Evolutionary conservation across 2,113 vertebrate genomes (phyloP).

Genomic region (Grammomys surdaster): DNA sequence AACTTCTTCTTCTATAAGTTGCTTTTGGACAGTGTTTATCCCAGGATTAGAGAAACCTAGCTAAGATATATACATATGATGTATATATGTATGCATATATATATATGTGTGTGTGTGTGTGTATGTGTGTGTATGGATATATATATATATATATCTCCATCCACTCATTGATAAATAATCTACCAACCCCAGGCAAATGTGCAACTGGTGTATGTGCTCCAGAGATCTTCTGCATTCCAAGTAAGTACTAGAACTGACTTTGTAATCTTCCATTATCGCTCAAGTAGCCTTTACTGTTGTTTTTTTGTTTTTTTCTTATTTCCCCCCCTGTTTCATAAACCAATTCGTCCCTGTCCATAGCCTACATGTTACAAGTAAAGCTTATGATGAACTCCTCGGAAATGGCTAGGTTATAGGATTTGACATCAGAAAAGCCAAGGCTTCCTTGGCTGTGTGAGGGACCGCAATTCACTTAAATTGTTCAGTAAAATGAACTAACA

Average conservation of each 20-base stretch:
- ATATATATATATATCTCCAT: not conserved
- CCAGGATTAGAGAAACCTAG: not conserved
- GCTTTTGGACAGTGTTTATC: not conserved
- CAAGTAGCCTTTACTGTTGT: not conserved
- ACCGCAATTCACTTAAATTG: not conserved
- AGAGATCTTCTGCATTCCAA: not conserved
- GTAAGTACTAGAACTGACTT: not conserved
- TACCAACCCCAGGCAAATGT: not conserved
- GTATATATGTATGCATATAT: no score
- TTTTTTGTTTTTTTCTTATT: not conserved
- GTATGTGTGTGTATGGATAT: no score
- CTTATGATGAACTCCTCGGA: not conserved
- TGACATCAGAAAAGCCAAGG: not conserved
- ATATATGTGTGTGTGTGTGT: no score
- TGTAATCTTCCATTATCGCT: not conserved
- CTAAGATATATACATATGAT: no score
- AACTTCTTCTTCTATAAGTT: not conserved
- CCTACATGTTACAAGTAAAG: not conserved
- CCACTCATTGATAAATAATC: not conserved
- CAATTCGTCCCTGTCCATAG: not conserved
- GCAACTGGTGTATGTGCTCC: fast-evolving
- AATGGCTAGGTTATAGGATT: not conserved
- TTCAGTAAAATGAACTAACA: not conserved
- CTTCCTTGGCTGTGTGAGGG: not conserved
- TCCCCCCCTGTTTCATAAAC: not conserved